Base-by-base conservation (phyloP, 1,140 invertebrate genomes). In the Yoshiicerus persimilis region DNA sequence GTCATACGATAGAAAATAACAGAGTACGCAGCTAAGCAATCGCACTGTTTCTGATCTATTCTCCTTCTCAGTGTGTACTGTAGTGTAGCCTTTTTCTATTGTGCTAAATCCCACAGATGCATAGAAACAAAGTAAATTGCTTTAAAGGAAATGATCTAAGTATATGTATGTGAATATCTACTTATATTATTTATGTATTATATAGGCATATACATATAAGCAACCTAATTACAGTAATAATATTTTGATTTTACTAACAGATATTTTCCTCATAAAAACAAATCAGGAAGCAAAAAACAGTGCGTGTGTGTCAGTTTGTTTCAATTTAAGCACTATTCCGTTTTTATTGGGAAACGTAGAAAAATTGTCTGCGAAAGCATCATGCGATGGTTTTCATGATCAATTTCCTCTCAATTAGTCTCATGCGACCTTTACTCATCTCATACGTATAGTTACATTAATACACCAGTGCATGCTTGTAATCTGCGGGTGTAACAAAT, bases 1-100 rank as follows among this genome's bases (percentile, higher is more conserved):
- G 38, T 80, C 75, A 6, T 80, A 80, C 75, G 75, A 80, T 80
- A 80, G 75, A 80, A 80, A 80, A 80, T 80, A 23, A 80, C 32
- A 80, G 75, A 36, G 27, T 36, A 70, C 66, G 75, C 75, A 23
- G 20, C 75, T n/a, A 80, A 20, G 13, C 75, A 36, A 80, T 38
- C 32, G n/a, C 32, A 80, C 34, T 75, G 13, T 75, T 30, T 20
- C 64, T 27, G 25, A 56, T 56, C 13, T 47, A 47, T 47, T 47
- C n/a, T 47, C 41, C 41, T 20, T 20, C n/a, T 16, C 11, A 20
- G n/a, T 47, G 41, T 47, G 41, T n/a, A n/a, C 11, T 41, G 13
- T 41, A 41, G 41, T 20, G 20, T 2, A 56, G 47, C 47, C 20
- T 56, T 56, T 56, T 56, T 6, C 5, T n/a, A 56, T n/a, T 56